Evolutionary conservation across 2,797 vertebrate species (phyloP).

Genomic region (Platyrinchus mystaceus): DNA sequence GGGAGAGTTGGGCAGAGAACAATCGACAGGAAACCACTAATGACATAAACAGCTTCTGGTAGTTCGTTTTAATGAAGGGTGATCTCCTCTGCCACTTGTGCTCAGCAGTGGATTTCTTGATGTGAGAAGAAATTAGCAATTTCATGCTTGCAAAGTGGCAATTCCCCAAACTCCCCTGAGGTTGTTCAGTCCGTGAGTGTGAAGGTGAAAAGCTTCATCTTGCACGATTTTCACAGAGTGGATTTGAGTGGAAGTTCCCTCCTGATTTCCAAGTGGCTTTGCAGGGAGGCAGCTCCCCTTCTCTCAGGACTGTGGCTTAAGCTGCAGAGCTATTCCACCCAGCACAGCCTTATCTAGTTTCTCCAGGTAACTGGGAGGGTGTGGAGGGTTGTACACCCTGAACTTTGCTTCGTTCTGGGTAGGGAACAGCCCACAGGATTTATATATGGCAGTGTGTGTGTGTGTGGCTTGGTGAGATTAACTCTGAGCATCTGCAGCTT

Average conservation of each 20-base stretch:
- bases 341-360: slow-evolving; percentile 18
- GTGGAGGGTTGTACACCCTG: neutral
- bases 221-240: rapidly evolving
- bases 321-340: rapidly evolving
- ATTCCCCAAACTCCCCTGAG: rapidly evolving
- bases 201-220: neutral
- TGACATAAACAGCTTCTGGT: neutral
- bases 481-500: neutral
- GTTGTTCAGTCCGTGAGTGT: rapidly evolving
- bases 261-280: neutral
- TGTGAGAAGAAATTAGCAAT: neutral
- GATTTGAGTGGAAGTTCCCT: rapidly evolving
- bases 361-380: neutral
- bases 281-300: neutral
- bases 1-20: neutral
- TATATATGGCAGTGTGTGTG: rapidly evolving
- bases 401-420: slow-evolving; percentile 47
- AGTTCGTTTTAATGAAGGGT: neutral
- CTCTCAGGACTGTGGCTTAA: neutral
- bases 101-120: neutral
- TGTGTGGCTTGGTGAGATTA: neutral
- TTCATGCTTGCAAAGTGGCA: neutral
- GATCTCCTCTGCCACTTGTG: neutral
- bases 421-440: neutral
- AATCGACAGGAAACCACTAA: neutral